A percentile compares a stretch with the other conserved stretches of the same genome.
Evolutionary conservation across 2,888 invertebrate species (phyloP).

Genomic region (Hypsopygia costalis): DNA sequence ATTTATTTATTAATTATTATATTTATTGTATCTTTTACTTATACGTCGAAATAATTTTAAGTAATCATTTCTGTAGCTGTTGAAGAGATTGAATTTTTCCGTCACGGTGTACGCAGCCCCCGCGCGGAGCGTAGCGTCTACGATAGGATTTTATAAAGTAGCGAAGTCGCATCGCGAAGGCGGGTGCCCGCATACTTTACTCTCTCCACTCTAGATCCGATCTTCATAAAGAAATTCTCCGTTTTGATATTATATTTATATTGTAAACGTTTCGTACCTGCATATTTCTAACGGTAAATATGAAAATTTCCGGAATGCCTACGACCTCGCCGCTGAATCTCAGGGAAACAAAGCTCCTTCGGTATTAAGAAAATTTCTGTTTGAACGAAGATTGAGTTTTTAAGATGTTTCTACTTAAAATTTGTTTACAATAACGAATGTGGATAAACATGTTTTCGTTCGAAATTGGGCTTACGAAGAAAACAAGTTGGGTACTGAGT

Average conservation of each 20-base stretch:
- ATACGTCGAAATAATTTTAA: too few relatives aligned
- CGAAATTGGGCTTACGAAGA: neutral
- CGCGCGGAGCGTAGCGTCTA: slow-evolving; percentile 2
- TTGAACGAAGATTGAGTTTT: slow-evolving; percentile 20
- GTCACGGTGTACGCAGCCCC: too few relatives aligned
- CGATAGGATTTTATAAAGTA: slow-evolving; percentile 51
- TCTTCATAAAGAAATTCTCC: slow-evolving; percentile 81
- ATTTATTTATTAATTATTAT: too few relatives aligned
- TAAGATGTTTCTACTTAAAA: slow-evolving; percentile 1
- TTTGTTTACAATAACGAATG: neutral
- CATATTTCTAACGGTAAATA: slow-evolving; percentile 81
- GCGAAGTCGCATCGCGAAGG: slow-evolving; percentile 45
- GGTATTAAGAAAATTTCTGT: slow-evolving; percentile 61
- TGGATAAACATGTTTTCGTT: neutral
- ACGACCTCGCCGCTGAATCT: slow-evolving; percentile 60
- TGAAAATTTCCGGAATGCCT: slow-evolving; percentile 79
- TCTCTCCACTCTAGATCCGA: slow-evolving; percentile 70
- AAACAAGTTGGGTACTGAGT: neutral
- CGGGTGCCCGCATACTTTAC: slow-evolving; percentile 65
- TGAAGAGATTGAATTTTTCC: too few relatives aligned
- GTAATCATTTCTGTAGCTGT: too few relatives aligned
- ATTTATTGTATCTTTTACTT: too few relatives aligned
- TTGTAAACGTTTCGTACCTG: slow-evolving; percentile 79
- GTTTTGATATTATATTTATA: slow-evolving; percentile 81
- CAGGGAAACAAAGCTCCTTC: slow-evolving; percentile 65